A percentile compares a stretch with the other conserved stretches of the same genome.
These are phyloP conservation scores for Gambusia yucatana DNA, from an alignment of 2,797 vertebrate genomes.

Conservation along the genomic window DNA sequence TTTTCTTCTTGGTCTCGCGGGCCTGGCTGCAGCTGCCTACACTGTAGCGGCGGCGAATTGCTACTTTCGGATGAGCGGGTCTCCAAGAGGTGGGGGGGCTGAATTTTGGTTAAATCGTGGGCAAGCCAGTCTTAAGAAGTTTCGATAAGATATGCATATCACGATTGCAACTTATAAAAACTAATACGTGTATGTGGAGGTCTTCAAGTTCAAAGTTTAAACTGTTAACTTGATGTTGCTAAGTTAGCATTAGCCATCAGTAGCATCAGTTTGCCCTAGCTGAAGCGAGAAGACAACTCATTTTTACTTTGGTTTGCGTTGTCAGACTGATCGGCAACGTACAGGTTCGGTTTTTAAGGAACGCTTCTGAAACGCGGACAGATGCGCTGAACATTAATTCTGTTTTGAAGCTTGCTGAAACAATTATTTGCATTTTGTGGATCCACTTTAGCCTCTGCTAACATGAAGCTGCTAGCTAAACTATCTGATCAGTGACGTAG, in stretches of 20 bases:
- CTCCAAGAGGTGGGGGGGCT: constrained; percentile 54
- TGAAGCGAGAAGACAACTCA: constrained; percentile 44
- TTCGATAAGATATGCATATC: background rate
- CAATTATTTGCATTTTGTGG: constrained; percentile 47
- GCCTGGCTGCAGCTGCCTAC: constrained; percentile 74
- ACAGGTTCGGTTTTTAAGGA: background rate
- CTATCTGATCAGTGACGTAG: constrained; percentile 74
- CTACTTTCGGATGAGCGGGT: constrained; percentile 76
- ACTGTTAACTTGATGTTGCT: constrained; percentile 52
- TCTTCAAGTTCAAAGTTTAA: constrained; percentile 34
- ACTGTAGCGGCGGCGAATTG: constrained; percentile 76
- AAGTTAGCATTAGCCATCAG: constrained; percentile 66
- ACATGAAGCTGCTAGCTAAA: constrained; percentile 65
- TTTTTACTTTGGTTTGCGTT: constrained; percentile 9
- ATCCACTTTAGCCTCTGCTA: constrained; percentile 59
- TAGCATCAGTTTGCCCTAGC: constrained; percentile 57
- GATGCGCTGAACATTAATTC: background rate
- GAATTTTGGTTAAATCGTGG: constrained; percentile 15
- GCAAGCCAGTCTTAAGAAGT: constrained; percentile 4
- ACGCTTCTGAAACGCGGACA: background rate
- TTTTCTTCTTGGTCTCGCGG: constrained; percentile 76
- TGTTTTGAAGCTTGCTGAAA: background rate
- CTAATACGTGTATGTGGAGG: background rate
- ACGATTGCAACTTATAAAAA: background rate
- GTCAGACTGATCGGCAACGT: background rate